A percentile compares a stretch with the other conserved stretches of the same genome.
Conservation (phyloP, 2,888 invertebrate genomes). For the Myopa testacea region DNA sequence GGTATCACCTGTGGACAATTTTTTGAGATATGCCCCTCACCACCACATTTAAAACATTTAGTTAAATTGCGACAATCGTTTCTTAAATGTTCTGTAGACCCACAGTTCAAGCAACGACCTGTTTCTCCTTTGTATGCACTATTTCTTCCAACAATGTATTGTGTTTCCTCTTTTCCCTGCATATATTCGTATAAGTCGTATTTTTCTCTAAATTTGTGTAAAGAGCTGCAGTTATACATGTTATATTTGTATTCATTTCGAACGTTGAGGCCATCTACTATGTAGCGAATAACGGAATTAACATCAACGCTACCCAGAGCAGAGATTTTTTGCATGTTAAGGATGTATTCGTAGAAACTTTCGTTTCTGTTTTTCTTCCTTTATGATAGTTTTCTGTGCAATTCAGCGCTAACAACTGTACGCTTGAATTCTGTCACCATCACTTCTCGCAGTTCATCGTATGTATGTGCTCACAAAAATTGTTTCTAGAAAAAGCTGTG, state of each 20-base stretch:
- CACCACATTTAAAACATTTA: slow-evolving; percentile 44
- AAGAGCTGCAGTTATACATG: slow-evolving; percentile 8
- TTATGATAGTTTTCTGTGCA: too few species aligned
- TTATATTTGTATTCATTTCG: too few species aligned
- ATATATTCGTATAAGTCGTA: slow-evolving; percentile 3
- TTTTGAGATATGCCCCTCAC: slow-evolving; percentile 39
- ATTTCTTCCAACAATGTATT: not conserved
- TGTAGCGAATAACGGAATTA: too few species aligned
- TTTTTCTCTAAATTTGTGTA: slow-evolving; percentile 4
- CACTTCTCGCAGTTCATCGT: too few species aligned
- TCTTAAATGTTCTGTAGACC: slow-evolving; percentile 33
- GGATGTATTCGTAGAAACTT: too few species aligned
- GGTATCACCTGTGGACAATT: slow-evolving; percentile 25
- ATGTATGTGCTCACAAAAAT: too few species aligned
- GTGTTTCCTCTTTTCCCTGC: not conserved
- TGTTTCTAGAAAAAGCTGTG: not conserved
- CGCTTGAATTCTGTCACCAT: too few species aligned
- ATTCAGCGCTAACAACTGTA: too few species aligned
- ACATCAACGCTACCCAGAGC: too few species aligned
- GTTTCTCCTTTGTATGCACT: not conserved
- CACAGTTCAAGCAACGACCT: slow-evolving; percentile 17
- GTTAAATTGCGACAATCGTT: slow-evolving; percentile 7
- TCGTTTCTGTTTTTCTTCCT: too few species aligned
- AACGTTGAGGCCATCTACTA: too few species aligned
- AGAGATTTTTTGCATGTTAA: too few species aligned